These are phyloP conservation scores for Bujurquina vittata DNA, from an alignment of 2,113 vertebrate genomes.

Conservation along the genomic window DNA sequence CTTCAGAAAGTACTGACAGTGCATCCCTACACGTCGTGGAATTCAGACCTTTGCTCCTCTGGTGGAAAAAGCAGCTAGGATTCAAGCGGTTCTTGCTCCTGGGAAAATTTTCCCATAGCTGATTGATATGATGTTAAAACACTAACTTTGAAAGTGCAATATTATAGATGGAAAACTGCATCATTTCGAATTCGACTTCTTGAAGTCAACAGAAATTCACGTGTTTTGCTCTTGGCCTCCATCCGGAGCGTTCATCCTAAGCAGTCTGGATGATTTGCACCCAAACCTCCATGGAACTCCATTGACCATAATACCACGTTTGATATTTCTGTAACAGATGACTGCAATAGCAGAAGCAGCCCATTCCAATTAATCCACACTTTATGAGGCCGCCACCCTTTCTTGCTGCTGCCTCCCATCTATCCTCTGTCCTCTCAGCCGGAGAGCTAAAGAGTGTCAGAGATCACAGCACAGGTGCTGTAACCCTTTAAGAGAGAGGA, in stretches of 20 bases:
- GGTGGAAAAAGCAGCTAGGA: neutral
- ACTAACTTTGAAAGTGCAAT: neutral
- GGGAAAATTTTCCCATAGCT: neutral
- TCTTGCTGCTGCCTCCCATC: constrained; percentile 12
- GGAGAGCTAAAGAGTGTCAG: constrained; percentile 13
- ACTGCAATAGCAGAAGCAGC: constrained; percentile 23
- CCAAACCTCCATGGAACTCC: neutral
- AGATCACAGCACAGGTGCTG: constrained; percentile 56
- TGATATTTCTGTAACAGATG: constrained; percentile 41
- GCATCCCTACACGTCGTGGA: neutral
- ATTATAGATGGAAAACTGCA: neutral
- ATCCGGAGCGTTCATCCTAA: neutral
- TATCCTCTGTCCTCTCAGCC: constrained; percentile 23
- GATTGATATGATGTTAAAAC: neutral
- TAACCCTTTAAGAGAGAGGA: constrained; percentile 19
- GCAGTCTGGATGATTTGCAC: constrained; percentile 9
- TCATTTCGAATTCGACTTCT: neutral
- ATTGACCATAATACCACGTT: neutral
- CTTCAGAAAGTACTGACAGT: neutral
- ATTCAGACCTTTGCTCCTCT: neutral
- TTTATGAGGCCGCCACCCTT: constrained; percentile 55
- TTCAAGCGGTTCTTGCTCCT: neutral
- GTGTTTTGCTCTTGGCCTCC: neutral
- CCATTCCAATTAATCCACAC: constrained; percentile 60
- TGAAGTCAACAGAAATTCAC: neutral